Base-by-base conservation (phyloP, 2,888 invertebrate genomes). In the Scotopteryx bipunctaria region DNA sequence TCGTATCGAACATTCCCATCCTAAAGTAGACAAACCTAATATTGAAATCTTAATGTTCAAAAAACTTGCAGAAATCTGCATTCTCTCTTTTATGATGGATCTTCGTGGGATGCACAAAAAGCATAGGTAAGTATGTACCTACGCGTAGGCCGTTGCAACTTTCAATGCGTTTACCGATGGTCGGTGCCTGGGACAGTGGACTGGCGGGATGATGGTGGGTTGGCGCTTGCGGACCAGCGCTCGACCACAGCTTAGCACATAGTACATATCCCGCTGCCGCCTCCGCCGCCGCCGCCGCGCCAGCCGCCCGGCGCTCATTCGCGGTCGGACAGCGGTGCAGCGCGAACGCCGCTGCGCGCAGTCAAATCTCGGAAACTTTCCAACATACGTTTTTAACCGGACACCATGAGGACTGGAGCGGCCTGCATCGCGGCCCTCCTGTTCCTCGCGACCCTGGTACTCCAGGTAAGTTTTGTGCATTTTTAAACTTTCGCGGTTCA, bases 311-410 rank as follows among this genome's bases (percentile, higher is more conserved):
- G 27, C 40, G 21, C 15, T 47, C 86, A 88, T 80, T 87, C 86
- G 86, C 83, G 78, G 76, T 73, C 75, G 72, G 82, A 73, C 80
- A 71, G 74, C 77, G 65, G 78, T 69, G 78, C 71, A 78, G 86
- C 81, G 80, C 80, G 78, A 79, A 75, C 78, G 81, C 71, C 69
- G 78, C 73, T 72, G 71, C 76, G 80, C 82, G 76, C 71, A 36
- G 44, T 44, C 55, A 41, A 29, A 68, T 61, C 64, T 66, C 76
- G 68, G 62, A 72, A 79, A 81, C 78, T 85, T 82, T 57, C 42
- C 65, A 77, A 69, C 71, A 76, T 73, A 69, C 74, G 76, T 66
- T 62, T 61, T 36, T 55, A 49, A 63, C 57, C 56, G 58, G 61
- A 57, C 69, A 78, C 57, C 72, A 88, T 87, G 87, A 81, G 81